Evolutionary conservation across 1,140 invertebrate genomes (phyloP).

Genomic region (Aphis gossypii): DNA sequence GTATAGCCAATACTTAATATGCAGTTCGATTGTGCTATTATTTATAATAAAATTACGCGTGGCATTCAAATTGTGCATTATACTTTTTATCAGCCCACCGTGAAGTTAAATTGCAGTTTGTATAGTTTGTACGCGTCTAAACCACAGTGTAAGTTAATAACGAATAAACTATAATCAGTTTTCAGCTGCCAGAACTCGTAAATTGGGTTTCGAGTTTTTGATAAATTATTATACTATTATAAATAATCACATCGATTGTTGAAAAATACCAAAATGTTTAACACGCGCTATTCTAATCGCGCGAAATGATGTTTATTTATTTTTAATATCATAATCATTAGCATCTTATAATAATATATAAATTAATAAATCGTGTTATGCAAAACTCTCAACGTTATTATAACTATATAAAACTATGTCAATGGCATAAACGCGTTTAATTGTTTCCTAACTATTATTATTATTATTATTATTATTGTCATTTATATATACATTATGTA

Average conservation of each 20-base stretch:
- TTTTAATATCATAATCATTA: background rate
- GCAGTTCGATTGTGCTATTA: background rate
- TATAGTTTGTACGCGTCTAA: background rate
- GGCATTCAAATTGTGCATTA: background rate
- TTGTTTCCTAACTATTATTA: conserved; percentile 3
- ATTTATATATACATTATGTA: background rate
- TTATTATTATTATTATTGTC: conserved; percentile 2
- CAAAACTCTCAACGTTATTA: background rate
- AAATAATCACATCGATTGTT: background rate
- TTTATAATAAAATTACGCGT: background rate
- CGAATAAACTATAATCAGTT: background rate
- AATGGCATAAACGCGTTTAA: background rate
- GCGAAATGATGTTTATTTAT: background rate
- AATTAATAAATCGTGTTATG: background rate
- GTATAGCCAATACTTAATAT: background rate
- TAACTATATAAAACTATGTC: background rate
- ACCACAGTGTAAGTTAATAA: conserved; percentile 1
- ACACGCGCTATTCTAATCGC: background rate
- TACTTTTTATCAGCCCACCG: background rate
- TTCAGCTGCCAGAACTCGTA: background rate
- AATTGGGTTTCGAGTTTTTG: background rate
- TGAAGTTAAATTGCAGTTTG: background rate
- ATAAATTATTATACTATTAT: background rate
- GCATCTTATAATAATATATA: background rate
- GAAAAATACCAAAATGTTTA: background rate